Conservation (phyloP, 2,888 invertebrate species). For the Heliconius sara region DNA sequence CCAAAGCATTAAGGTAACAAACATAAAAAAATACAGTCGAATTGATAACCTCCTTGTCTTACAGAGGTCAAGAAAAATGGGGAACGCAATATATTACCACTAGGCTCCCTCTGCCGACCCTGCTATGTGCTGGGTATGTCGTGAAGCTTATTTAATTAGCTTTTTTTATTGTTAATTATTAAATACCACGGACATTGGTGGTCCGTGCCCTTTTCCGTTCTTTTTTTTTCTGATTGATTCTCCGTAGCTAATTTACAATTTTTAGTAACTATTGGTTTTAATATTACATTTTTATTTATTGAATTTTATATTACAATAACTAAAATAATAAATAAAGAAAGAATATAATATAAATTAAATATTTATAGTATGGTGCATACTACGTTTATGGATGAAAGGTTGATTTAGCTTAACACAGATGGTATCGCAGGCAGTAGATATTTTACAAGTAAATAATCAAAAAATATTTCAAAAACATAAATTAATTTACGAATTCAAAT, state of each 20-base stretch:
- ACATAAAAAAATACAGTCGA: too few species aligned
- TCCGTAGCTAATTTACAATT: constrained; percentile 7
- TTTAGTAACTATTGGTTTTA: background rate
- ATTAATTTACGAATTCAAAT: constrained; percentile 5
- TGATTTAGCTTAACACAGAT: background rate
- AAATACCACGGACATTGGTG: too few species aligned
- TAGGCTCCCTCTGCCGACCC: too few species aligned
- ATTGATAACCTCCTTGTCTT: too few species aligned
- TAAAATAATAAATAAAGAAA: background rate
- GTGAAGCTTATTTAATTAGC: background rate
- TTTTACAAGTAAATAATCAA: background rate
- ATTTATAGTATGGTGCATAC: background rate
- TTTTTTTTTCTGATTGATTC: background rate
- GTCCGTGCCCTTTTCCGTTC: constrained; percentile 3
- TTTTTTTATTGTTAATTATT: too few species aligned
- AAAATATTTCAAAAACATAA: background rate
- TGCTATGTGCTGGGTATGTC: too few species aligned
- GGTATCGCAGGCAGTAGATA: background rate
- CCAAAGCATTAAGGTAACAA: too few species aligned
- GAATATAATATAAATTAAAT: too few species aligned
- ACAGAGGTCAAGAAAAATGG: too few species aligned
- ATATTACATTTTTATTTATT: background rate
- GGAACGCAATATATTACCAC: too few species aligned
- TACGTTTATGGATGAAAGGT: background rate
- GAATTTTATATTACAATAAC: background rate